A percentile compares a stretch with the other conserved stretches of the same genome.
phyloP scores from a whole-genome alignment of 1,140 invertebrate genomes.

The Habropoda laboriosa region DNA sequence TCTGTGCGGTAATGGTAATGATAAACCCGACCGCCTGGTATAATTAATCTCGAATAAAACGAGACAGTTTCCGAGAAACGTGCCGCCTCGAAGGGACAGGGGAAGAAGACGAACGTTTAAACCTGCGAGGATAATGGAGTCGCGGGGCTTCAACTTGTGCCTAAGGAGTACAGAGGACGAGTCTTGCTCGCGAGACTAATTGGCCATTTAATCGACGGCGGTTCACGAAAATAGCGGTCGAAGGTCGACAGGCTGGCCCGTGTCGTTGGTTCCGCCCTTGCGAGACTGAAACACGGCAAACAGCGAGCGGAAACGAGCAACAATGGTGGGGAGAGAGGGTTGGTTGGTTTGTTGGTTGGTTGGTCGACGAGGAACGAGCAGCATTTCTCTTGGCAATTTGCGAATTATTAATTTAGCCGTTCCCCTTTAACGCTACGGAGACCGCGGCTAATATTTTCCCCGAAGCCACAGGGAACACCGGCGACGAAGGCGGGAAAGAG shows the following conservation, averaged over 20 bases:
- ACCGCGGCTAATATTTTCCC: slow-evolving; percentile 63
- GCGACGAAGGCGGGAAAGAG: neutral
- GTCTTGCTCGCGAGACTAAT: slow-evolving; percentile 27
- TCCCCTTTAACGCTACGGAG: slow-evolving; percentile 58
- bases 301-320: neutral
- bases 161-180: too few relatives aligned
- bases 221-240: slow-evolving; percentile 23
- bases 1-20: slow-evolving; percentile 20
- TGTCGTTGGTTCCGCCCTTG: neutral
- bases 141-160: too few relatives aligned
- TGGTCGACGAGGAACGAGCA: slow-evolving; percentile 32
- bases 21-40: neutral
- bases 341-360: too few relatives aligned
- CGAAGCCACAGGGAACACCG: slow-evolving; percentile 21
- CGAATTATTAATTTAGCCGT: slow-evolving; percentile 66
- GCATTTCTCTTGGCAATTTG: slow-evolving; percentile 57
- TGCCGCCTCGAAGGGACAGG: too few relatives aligned
- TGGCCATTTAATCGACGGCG: slow-evolving; percentile 36
- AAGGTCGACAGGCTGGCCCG: neutral
- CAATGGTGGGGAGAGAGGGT: too few relatives aligned
- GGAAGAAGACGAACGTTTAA: too few relatives aligned
- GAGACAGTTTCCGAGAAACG: neutral
- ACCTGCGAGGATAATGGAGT: too few relatives aligned
- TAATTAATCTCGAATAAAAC: slow-evolving; percentile 22
- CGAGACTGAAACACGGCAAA: slow-evolving; percentile 4